Percentiles rank a stretch among this genome's conserved stretches.
These are phyloP conservation scores for Steinernema hermaphroditum DNA, from an alignment of 2,888 invertebrate species.

Conservation along the genomic window DNA sequence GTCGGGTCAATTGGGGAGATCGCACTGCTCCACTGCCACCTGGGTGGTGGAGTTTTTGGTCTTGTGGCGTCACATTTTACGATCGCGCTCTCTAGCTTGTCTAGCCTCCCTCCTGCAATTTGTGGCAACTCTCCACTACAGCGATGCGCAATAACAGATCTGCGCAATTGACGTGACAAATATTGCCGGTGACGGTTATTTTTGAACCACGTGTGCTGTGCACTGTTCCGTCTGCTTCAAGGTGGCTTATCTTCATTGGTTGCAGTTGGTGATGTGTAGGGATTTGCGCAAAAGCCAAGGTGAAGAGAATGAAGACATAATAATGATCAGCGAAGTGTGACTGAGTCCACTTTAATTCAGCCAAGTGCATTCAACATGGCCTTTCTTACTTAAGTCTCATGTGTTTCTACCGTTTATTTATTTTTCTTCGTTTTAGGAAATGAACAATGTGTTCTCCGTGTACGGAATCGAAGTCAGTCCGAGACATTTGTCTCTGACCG, in stretches of 20 bases:
- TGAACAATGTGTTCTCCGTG: conserved; percentile 91
- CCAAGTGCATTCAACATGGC: too few species aligned
- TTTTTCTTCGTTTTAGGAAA: conserved; percentile 73
- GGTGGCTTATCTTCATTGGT: too few species aligned
- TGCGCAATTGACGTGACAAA: not conserved
- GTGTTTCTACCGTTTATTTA: too few species aligned
- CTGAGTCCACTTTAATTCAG: too few species aligned
- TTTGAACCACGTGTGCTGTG: not conserved
- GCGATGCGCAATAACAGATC: not conserved
- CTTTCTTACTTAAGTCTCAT: too few species aligned
- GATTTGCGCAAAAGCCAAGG: not conserved
- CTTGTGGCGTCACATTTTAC: conserved; percentile 12
- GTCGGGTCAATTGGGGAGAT: not conserved
- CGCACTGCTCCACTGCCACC: not conserved
- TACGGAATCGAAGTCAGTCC: conserved; percentile 95
- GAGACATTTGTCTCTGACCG: conserved; percentile 85
- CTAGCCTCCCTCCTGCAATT: not conserved
- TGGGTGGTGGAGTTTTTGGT: conserved; percentile 12
- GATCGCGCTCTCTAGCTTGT: not conserved
- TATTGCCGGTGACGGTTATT: conserved; percentile 19
- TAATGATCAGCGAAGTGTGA: too few species aligned
- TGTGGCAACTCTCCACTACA: not conserved
- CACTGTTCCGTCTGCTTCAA: not conserved
- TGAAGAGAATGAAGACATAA: not conserved
- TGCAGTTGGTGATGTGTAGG: conserved; percentile 19